Evolutionary conservation across 2,888 invertebrate genomes (phyloP).

Genomic region (Strigamia crassipes): DNA sequence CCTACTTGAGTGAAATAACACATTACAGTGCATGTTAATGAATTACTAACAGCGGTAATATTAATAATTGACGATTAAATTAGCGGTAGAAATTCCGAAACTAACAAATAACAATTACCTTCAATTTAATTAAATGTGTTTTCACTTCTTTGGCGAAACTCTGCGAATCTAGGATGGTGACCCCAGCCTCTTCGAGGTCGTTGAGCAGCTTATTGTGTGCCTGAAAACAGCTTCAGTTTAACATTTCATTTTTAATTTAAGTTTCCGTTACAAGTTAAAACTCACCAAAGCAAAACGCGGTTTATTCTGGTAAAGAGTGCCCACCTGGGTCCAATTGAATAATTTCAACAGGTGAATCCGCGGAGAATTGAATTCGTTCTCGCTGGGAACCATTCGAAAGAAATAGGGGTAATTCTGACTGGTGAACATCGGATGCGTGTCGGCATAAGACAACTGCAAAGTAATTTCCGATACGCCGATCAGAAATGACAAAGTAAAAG

Average conservation of each 20-base stretch:
- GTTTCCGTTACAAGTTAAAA: slow-evolving; percentile 49
- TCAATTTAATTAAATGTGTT: slow-evolving; percentile 48
- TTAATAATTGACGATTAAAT: neutral
- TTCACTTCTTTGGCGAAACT: slow-evolving; percentile 80
- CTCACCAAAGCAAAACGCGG: slow-evolving; percentile 87
- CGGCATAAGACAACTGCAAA: slow-evolving; percentile 86
- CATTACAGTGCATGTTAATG: neutral
- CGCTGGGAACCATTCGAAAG: slow-evolving; percentile 94
- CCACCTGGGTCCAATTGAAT: slow-evolving; percentile 97
- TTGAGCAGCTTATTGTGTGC: slow-evolving; percentile 87
- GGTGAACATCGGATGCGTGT: slow-evolving; percentile 96
- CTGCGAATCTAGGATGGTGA: slow-evolving; percentile 80
- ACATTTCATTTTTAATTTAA: slow-evolving; percentile 28
- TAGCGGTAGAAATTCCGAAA: neutral
- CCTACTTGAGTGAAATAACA: neutral
- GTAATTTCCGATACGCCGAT: slow-evolving; percentile 35
- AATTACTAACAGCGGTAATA: neutral
- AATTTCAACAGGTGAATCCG: slow-evolving; percentile 82
- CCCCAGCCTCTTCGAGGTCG: slow-evolving; percentile 78
- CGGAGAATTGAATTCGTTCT: slow-evolving; percentile 93
- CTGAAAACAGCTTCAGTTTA: slow-evolving; percentile 59
- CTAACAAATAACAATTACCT: slow-evolving; percentile 45
- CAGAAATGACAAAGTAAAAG: slow-evolving; percentile 34
- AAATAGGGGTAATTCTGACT: slow-evolving; percentile 93
- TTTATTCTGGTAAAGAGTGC: slow-evolving; percentile 95